Percentiles rank a stretch among this genome's conserved stretches.
Evolutionary conservation across 2,113 vertebrate genomes (phyloP).

Genomic region (Psittacula cyanocephala): DNA sequence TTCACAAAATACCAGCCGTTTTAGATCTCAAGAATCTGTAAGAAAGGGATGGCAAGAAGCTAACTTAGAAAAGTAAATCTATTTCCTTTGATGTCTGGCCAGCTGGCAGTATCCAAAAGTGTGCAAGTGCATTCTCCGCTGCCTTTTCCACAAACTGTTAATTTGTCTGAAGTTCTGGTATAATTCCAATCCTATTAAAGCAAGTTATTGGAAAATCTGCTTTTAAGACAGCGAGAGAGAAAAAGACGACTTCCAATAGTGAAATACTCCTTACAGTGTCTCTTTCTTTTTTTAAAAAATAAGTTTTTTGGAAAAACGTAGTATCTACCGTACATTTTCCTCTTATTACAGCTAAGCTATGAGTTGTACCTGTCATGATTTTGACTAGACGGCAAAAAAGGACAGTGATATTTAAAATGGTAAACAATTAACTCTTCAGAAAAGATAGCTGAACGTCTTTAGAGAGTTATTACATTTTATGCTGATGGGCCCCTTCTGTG

Average conservation of each 20-base stretch:
- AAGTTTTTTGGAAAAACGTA: background rate
- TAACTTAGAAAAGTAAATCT: background rate
- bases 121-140: background rate
- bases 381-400: slow-evolving; percentile 8
- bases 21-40: background rate
- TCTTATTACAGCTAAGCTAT: background rate
- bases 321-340: background rate
- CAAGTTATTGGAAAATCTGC: background rate
- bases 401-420: background rate
- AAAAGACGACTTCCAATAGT: background rate
- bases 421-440: background rate
- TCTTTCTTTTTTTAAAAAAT: background rate
- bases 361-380: background rate
- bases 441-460: background rate
- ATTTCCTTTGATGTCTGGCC: background rate
- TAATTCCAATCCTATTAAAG: background rate
- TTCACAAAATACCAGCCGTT: background rate
- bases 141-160: background rate
- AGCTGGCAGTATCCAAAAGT: background rate
- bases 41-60: background rate
- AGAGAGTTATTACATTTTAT: slow-evolving; percentile 5
- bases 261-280: background rate
- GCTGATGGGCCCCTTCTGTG: background rate
- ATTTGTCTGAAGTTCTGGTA: background rate
- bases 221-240: background rate